These are phyloP conservation scores for Lepidonotus clava DNA, from an alignment of 2,888 invertebrate species.

Conservation along the genomic window DNA sequence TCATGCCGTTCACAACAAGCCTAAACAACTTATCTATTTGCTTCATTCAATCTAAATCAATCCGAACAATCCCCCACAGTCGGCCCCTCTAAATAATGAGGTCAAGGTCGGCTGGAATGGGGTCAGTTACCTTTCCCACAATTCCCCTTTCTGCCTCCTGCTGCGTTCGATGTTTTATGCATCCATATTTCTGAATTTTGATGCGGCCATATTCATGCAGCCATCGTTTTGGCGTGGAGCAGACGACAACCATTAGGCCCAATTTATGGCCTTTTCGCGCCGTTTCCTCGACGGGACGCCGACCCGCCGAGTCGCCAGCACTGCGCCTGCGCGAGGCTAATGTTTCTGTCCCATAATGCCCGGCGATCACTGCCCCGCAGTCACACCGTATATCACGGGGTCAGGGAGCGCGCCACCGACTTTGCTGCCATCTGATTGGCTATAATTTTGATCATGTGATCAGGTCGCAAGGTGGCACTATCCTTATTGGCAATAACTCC, in stretches of 20 bases:
- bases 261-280: not conserved
- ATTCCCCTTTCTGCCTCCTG: no score
- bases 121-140: no score
- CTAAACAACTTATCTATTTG: no score
- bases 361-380: constrained; percentile 30
- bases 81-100: no score
- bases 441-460: constrained; percentile 51
- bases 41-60: no score
- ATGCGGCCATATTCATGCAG: constrained; percentile 10
- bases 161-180: no score
- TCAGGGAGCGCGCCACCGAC: constrained; percentile 17
- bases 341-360: constrained; percentile 30
- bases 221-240: not conserved
- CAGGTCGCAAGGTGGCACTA: constrained; percentile 23
- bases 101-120: no score
- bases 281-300: not conserved
- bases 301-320: not conserved
- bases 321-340: constrained; percentile 15
- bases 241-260: not conserved
- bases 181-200: constrained; percentile 28
- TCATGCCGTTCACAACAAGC: no score
- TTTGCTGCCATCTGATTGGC: constrained; percentile 46
- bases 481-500: constrained; percentile 41
- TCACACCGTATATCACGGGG: constrained; percentile 45
- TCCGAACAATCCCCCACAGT: no score